A percentile compares a stretch with the other conserved stretches of the same genome.
phyloP scores from a whole-genome alignment of 23 tunicate genomes.

The Styela plicata region DNA sequence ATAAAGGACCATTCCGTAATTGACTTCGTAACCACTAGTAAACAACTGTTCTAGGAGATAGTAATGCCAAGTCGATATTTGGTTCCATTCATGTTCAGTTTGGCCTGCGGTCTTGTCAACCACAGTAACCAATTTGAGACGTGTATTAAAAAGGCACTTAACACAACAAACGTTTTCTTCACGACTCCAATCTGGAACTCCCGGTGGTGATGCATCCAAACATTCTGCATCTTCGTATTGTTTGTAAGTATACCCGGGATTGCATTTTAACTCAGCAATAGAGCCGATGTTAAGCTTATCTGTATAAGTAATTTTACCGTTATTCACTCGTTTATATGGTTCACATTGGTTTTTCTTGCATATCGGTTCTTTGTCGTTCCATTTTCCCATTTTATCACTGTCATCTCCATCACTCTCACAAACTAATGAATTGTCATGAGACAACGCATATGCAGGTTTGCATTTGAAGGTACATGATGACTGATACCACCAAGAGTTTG shows the following conservation, averaged over 20 bases:
- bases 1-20: neutral
- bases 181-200: neutral
- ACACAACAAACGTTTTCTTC: constrained; percentile 4
- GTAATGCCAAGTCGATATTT: neutral
- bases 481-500: neutral
- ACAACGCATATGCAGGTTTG: neutral
- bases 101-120: neutral
- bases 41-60: neutral
- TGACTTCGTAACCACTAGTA: neutral
- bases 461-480: constrained; percentile 1
- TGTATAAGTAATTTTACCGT: neutral
- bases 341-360: constrained; percentile 6
- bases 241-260: neutral
- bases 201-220: neutral
- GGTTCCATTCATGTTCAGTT: neutral
- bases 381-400: neutral
- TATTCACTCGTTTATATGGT: neutral
- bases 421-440: neutral
- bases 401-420: constrained; percentile 4
- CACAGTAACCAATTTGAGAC: neutral
- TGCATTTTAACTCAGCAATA: neutral
- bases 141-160: neutral
- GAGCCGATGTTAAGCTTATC: neutral
- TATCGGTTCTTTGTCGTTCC: neutral
- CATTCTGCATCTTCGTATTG: neutral